phyloP scores from a whole-genome alignment of 53 echinoderm and acorn worm species.

The Zoroaster sp. region DNA sequence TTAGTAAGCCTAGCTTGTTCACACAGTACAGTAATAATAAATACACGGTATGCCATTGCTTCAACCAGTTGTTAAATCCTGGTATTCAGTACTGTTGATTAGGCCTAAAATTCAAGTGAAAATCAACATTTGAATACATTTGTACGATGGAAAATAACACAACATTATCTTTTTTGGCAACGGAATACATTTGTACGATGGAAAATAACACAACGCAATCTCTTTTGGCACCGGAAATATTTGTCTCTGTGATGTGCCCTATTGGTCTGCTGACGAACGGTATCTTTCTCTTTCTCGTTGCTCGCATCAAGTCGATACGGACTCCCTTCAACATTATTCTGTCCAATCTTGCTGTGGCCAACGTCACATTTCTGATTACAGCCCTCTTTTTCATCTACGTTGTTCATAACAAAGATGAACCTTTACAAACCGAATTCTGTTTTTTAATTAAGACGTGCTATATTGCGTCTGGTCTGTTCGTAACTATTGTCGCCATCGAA shows the following conservation, averaged over 20 bases:
- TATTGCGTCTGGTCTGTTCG: slow-evolving; percentile 18
- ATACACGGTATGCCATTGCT: too few species aligned
- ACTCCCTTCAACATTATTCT: slow-evolving; percentile 32
- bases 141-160: too few species aligned
- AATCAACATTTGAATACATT: too few species aligned
- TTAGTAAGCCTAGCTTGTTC: too few species aligned
- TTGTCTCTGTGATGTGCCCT: slow-evolving; percentile 14
- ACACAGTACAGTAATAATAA: too few species aligned
- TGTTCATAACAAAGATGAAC: background rate
- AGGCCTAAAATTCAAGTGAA: too few species aligned
- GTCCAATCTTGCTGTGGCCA: background rate
- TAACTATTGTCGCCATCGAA: slow-evolving; percentile 5
- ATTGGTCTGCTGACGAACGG: slow-evolving; percentile 26
- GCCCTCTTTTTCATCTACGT: background rate
- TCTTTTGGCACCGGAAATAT: background rate
- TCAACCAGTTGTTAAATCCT: too few species aligned
- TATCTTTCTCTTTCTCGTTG: background rate
- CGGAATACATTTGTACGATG: too few species aligned
- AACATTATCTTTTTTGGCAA: too few species aligned
- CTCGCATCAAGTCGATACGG: background rate
- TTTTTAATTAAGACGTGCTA: background rate
- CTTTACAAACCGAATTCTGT: background rate
- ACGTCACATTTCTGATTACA: background rate
- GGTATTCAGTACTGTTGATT: too few species aligned
- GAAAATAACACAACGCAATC: too few species aligned